Percentiles rank a stretch among this genome's conserved stretches.
Evolutionary conservation across 2,888 invertebrate genomes (phyloP).

Genomic region (Uropetala carovei): DNA sequence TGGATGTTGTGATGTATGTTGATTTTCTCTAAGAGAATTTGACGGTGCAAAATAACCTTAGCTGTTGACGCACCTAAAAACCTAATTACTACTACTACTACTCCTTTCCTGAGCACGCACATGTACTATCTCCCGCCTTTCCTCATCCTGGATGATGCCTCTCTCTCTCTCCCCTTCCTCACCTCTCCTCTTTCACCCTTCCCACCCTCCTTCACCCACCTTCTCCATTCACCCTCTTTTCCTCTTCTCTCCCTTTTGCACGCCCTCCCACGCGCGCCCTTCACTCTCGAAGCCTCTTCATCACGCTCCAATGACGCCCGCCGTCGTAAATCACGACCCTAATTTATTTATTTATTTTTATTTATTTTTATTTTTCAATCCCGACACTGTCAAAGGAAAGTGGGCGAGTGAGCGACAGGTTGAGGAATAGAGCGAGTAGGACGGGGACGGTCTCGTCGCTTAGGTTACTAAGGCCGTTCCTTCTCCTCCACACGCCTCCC

Average conservation of each 20-base stretch:
- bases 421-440: not conserved
- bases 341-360: not conserved
- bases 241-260: not conserved
- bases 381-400: not conserved
- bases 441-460: not conserved
- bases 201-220: no score
- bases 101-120: not conserved
- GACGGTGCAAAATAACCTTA: no score
- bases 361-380: constrained; percentile 39
- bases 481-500: not conserved
- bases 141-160: not conserved
- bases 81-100: no score
- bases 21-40: no score
- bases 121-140: not conserved
- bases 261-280: not conserved
- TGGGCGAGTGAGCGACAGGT: not conserved
- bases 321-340: not conserved
- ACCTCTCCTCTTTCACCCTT: not conserved
- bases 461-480: not conserved
- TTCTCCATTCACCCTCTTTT: not conserved
- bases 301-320: not conserved
- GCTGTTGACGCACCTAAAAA: no score
- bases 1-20: no score
- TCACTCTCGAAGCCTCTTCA: not conserved
- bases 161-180: not conserved